Conservation (phyloP, 2,113 vertebrate species). For the Coturnix japonica region DNA sequence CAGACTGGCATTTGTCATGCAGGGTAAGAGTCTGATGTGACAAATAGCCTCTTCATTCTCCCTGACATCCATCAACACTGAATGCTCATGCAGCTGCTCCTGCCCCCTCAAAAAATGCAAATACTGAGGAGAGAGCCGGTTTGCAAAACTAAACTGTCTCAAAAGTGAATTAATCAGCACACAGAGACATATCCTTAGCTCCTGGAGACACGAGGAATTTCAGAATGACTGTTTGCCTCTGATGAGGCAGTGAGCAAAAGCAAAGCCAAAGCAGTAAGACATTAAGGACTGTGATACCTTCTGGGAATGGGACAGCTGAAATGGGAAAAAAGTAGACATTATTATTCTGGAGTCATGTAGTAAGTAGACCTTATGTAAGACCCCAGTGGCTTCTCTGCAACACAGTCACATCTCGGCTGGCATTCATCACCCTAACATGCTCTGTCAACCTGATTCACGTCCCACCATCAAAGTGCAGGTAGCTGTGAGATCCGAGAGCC, state of each 20-base stretch:
- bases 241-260: neutral
- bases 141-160: slow-evolving; percentile 50
- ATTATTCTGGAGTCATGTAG: neutral
- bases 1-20: slow-evolving; percentile 60
- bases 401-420: accelerated
- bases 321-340: neutral
- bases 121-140: neutral
- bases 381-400: neutral
- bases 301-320: neutral
- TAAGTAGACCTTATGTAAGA: neutral
- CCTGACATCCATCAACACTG: slow-evolving; percentile 62
- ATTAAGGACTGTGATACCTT: neutral
- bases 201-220: neutral
- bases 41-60: slow-evolving; percentile 69
- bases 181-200: neutral
- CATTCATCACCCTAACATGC: neutral
- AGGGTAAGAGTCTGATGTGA: slow-evolving; percentile 48
- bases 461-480: neutral
- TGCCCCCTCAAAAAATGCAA: slow-evolving; percentile 26
- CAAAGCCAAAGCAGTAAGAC: neutral
- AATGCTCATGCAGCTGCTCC: neutral
- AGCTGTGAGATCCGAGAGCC: neutral
- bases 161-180: slow-evolving; percentile 45
- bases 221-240: neutral
- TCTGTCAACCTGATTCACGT: neutral